These are phyloP conservation scores for Acromyrmex echinatior DNA, from an alignment of 1,140 invertebrate genomes.

Conservation along the genomic window DNA sequence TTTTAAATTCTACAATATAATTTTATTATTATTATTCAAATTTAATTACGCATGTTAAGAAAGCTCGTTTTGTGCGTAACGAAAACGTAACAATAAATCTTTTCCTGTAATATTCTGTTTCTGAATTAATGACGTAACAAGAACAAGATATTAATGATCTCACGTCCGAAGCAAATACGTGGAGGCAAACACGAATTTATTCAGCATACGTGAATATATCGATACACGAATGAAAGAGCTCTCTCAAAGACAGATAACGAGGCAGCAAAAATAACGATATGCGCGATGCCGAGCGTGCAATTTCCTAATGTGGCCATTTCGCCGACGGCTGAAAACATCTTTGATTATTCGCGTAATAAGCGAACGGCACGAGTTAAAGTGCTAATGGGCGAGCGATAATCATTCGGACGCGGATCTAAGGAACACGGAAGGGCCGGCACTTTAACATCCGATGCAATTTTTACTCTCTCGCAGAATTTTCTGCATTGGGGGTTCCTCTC, in stretches of 20 bases:
- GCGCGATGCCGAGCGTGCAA: conserved; percentile 58
- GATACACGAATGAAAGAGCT: conserved; percentile 35
- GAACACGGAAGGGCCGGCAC: conserved; percentile 13
- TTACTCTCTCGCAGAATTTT: conserved; percentile 32
- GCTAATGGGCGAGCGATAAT: conserved; percentile 65
- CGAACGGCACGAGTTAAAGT: conserved; percentile 37
- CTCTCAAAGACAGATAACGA: conserved; percentile 58
- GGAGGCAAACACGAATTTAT: neutral
- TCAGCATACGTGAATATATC: conserved; percentile 2
- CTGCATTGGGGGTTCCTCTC: neutral
- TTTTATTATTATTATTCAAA: conserved; percentile 1
- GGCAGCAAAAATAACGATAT: conserved; percentile 56
- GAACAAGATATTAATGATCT: conserved; percentile 49
- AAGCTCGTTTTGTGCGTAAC: neutral
- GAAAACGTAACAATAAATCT: neutral
- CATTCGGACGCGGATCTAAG: conserved; percentile 39
- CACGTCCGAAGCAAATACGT: neutral
- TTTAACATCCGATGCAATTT: conserved; percentile 30
- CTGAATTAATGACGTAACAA: conserved; percentile 29
- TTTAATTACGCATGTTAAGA: neutral
- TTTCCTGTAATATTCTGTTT: conserved; percentile 1
- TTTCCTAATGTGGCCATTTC: conserved; percentile 74
- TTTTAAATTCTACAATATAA: neutral
- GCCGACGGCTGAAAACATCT: conserved; percentile 70
- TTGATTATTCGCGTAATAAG: conserved; percentile 69